phyloP scores from a whole-genome alignment of 2,888 invertebrate species.

The Theretra japonica region DNA sequence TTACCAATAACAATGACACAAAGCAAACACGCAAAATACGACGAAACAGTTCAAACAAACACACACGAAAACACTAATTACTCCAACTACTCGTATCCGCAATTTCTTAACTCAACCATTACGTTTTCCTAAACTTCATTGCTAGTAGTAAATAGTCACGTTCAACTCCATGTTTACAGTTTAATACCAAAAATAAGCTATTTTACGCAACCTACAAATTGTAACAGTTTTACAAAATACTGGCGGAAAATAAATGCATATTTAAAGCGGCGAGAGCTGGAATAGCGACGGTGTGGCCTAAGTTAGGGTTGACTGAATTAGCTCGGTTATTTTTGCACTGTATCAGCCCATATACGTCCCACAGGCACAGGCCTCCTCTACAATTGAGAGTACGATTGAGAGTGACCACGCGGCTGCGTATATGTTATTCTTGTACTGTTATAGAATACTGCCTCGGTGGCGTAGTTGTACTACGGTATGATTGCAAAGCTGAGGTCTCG shows the following conservation, averaged over 20 bases:
- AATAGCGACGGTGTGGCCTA: conserved; percentile 20
- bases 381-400: too few relatives aligned
- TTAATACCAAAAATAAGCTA: not conserved
- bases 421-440: too few relatives aligned
- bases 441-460: too few relatives aligned
- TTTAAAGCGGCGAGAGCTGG: conserved; percentile 8
- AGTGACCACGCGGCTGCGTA: too few relatives aligned
- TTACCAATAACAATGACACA: too few relatives aligned
- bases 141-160: conserved; percentile 11
- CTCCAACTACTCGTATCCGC: not conserved
- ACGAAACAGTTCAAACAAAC: too few relatives aligned
- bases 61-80: not conserved
- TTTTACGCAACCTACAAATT: conserved; percentile 16
- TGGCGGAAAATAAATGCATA: conserved; percentile 16
- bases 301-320: not conserved
- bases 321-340: too few relatives aligned
- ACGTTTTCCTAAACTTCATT: not conserved
- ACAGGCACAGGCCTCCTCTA: too few relatives aligned
- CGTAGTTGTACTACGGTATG: too few relatives aligned
- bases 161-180: conserved; percentile 8
- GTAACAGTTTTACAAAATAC: conserved; percentile 30
- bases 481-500: too few relatives aligned
- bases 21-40: too few relatives aligned
- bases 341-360: too few relatives aligned
- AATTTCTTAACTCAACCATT: not conserved